Evolutionary conservation across 2,888 invertebrate genomes (phyloP).

Genomic region (Chironomus tentans): DNA sequence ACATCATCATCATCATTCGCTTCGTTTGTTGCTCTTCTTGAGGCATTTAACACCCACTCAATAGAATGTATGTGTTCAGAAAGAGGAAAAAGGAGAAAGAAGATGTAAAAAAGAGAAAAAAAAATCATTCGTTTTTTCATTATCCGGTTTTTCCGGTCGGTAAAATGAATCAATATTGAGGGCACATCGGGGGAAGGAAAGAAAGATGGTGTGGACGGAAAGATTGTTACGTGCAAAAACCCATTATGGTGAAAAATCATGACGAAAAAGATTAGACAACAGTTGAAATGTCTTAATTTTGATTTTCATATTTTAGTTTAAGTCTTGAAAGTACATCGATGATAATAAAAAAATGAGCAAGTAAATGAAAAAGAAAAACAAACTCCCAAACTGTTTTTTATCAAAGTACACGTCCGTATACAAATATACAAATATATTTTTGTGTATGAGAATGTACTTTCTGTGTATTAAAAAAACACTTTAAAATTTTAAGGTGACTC

Average conservation of each 20-base stretch:
- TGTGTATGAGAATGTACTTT: neutral
- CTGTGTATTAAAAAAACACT: neutral
- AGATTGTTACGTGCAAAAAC: neutral
- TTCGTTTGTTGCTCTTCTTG: neutral
- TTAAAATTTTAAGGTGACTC: neutral
- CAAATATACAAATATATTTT: neutral
- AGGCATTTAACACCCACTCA: conserved; percentile 12
- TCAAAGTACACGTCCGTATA: neutral
- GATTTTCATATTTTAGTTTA: neutral
- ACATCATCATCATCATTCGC: neutral
- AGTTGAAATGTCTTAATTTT: conserved; percentile 11
- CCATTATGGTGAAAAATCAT: neutral
- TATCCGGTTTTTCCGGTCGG: conserved; percentile 26
- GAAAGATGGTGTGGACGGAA: neutral
- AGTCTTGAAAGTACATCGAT: no score
- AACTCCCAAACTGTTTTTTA: no score
- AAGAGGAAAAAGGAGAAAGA: neutral
- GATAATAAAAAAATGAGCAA: neutral
- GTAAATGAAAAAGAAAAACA: no score
- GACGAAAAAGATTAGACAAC: conserved; percentile 11
- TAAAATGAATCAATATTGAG: conserved; percentile 24
- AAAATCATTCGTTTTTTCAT: conserved; percentile 21
- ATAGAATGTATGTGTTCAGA: neutral
- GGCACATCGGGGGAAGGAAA: neutral
- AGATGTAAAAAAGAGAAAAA: neutral